Evolutionary conservation across 2,888 invertebrate species (phyloP).

Genomic region (Deilephila elpenor): DNA sequence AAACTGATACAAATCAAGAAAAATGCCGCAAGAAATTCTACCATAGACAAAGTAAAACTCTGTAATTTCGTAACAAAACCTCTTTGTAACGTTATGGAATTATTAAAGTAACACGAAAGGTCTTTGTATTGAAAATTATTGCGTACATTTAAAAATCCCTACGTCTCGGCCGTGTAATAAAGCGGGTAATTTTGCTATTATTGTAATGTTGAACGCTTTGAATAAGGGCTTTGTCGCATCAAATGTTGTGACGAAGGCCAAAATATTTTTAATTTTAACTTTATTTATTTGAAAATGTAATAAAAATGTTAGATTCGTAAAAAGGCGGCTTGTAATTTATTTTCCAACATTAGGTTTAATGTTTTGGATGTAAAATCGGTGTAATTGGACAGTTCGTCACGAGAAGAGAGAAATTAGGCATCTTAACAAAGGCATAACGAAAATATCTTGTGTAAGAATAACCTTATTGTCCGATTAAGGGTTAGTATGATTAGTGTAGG

Average conservation of each 20-base stretch:
- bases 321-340: too few species aligned
- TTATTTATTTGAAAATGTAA: not conserved
- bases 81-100: conserved; percentile 23
- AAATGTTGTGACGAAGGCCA: not conserved
- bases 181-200: conserved; percentile 25
- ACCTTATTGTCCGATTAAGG: too few species aligned
- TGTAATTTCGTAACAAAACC: conserved; percentile 25
- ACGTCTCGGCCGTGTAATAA: conserved; percentile 13
- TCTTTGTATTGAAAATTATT: conserved; percentile 28
- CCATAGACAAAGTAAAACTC: conserved; percentile 15
- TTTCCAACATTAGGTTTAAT: too few species aligned
- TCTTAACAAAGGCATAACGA: too few species aligned
- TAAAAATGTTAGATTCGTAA: too few species aligned
- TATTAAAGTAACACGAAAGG: conserved; percentile 18
- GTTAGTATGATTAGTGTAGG: too few species aligned
- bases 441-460: too few species aligned
- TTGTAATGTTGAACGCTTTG: conserved; percentile 9
- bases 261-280: conserved; percentile 7
- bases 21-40: conserved; percentile 21
- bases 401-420: too few species aligned
- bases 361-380: too few species aligned
- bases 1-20: conserved; percentile 26
- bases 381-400: too few species aligned
- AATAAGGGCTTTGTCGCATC: conserved; percentile 12
- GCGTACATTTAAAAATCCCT: conserved; percentile 19